Conservation (phyloP, 1,140 invertebrate genomes). For the Arion vulgaris region DNA sequence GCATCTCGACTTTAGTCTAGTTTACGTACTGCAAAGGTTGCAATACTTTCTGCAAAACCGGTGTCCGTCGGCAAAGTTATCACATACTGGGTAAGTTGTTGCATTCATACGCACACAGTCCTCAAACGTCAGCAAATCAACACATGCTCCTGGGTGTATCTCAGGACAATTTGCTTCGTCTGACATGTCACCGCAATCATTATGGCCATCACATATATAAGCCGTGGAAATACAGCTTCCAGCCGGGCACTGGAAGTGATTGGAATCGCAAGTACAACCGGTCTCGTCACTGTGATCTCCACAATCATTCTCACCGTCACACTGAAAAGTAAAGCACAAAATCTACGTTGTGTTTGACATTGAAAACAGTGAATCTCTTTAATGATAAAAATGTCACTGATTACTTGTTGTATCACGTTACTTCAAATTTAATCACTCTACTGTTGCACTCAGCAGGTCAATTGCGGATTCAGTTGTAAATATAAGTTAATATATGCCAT, state of each 20-base stretch:
- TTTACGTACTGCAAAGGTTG: conserved; percentile 11
- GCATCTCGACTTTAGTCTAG: too few relatives aligned
- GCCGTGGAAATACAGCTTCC: background rate
- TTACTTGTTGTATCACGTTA: too few relatives aligned
- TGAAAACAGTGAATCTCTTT: too few relatives aligned
- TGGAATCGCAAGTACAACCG: conserved; percentile 10
- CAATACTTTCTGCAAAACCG: conserved; percentile 24
- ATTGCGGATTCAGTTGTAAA: too few relatives aligned
- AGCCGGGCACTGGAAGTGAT: conserved; percentile 16
- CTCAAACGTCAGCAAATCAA: conserved; percentile 3
- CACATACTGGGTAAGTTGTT: conserved; percentile 13
- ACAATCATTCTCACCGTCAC: conserved; percentile 70
- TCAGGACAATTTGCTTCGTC: conserved; percentile 23
- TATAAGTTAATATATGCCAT: too few relatives aligned
- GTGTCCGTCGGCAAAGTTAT: background rate
- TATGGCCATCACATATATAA: conserved; percentile 8
- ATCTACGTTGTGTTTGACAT: background rate
- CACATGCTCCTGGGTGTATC: conserved; percentile 24
- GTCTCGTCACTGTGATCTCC: conserved; percentile 77
- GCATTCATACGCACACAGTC: conserved; percentile 23
- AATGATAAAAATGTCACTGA: too few relatives aligned
- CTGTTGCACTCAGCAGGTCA: too few relatives aligned
- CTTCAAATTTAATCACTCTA: too few relatives aligned
- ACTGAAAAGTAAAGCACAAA: conserved; percentile 47
- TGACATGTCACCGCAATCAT: conserved; percentile 30